phyloP scores from a whole-genome alignment of 2,888 invertebrate genomes.

The Spodoptera littoralis region DNA sequence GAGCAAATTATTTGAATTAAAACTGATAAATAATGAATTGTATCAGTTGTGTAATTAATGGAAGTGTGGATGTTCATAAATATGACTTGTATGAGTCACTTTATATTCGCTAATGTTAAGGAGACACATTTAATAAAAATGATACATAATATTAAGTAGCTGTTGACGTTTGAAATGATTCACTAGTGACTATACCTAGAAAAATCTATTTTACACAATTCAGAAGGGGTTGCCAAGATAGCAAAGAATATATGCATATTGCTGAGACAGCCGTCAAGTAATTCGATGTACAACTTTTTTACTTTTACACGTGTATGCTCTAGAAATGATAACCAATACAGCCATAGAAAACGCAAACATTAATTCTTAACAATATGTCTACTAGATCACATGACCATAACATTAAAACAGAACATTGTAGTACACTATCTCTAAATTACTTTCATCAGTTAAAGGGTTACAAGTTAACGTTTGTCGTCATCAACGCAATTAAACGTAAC shows the following conservation, averaged over 20 bases:
- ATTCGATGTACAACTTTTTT: too few relatives aligned
- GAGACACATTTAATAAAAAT: constrained; percentile 14
- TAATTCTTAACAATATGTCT: too few relatives aligned
- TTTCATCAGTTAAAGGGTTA: constrained; percentile 30
- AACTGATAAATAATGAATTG: constrained; percentile 62
- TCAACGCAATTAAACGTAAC: constrained; percentile 48
- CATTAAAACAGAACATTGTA: not conserved
- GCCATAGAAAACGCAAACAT: too few relatives aligned
- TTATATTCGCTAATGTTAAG: constrained; percentile 50
- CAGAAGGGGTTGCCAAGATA: too few relatives aligned
- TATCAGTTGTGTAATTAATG: constrained; percentile 71
- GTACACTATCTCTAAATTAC: constrained; percentile 2
- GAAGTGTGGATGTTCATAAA: constrained; percentile 59
- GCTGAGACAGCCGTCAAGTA: too few relatives aligned
- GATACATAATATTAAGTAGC: too few relatives aligned
- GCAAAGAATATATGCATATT: too few relatives aligned
- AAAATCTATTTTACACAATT: too few relatives aligned
- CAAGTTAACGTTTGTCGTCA: constrained; percentile 46
- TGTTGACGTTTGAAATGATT: too few relatives aligned
- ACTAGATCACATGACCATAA: not conserved
- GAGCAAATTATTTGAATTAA: constrained; percentile 57
- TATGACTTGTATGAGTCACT: constrained; percentile 66
- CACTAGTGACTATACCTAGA: too few relatives aligned
- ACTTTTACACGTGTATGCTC: too few relatives aligned
- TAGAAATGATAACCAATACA: too few relatives aligned